Conservation (phyloP, 30 jellyfish, hydroid and myxozoan genomes). For the Aurelia coerulea region DNA sequence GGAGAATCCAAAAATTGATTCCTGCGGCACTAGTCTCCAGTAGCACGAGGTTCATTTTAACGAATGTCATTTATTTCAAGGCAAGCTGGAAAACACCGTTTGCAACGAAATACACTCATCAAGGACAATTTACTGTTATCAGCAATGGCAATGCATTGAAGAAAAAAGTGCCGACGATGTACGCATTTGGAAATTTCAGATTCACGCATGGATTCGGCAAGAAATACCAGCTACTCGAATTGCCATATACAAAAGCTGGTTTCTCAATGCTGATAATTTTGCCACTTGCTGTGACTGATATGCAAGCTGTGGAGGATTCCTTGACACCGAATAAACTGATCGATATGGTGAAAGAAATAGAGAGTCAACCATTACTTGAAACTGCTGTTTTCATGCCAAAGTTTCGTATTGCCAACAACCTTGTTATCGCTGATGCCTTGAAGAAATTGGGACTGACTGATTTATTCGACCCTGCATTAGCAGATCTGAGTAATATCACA, state of each 20-base stretch:
- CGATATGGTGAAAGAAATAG: slow-evolving; percentile 5
- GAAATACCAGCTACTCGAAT: slow-evolving; percentile 35
- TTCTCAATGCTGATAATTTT: slow-evolving; percentile 71
- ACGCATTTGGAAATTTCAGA: slow-evolving; percentile 25
- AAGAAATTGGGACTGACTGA: slow-evolving; percentile 69
- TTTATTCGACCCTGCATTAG: slow-evolving; percentile 57
- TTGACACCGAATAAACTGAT: slow-evolving; percentile 6
- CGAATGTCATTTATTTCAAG: slow-evolving; percentile 80
- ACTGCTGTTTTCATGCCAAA: slow-evolving; percentile 73
- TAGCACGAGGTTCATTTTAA: slow-evolving; percentile 64
- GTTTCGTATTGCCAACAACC: slow-evolving; percentile 41
- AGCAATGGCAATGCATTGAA: background rate
- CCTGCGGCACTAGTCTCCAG: slow-evolving; percentile 9
- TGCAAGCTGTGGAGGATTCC: slow-evolving; percentile 34
- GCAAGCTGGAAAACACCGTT: slow-evolving; percentile 76
- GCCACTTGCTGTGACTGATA: slow-evolving; percentile 51
- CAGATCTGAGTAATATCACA: slow-evolving; percentile 74
- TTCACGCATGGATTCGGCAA: slow-evolving; percentile 11
- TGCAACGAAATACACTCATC: slow-evolving; percentile 17
- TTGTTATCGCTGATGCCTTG: slow-evolving; percentile 33
- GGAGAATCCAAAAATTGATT: slow-evolving; percentile 66
- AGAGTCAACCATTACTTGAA: background rate
- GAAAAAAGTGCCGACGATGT: slow-evolving; percentile 80
- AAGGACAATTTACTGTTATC: slow-evolving; percentile 15
- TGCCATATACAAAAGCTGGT: slow-evolving; percentile 63